A percentile compares a stretch with the other conserved stretches of the same genome.
phyloP scores from a whole-genome alignment of 2,797 vertebrate genomes.

The Thamnophis elegans region DNA sequence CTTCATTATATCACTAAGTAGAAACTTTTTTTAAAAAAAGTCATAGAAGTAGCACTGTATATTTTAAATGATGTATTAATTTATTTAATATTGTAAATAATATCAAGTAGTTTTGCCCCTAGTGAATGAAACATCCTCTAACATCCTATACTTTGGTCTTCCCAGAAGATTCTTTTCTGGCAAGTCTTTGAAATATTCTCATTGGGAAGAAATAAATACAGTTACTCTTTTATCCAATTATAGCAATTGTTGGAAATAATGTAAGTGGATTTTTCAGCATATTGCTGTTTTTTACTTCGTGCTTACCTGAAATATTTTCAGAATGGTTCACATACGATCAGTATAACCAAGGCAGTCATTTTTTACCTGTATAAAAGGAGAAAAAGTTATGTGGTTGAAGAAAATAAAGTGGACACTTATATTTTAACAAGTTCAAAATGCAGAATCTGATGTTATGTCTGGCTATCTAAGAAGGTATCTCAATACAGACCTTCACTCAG shows the following conservation, averaged over 20 bases:
- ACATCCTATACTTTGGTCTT: background rate
- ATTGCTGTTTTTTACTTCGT: background rate
- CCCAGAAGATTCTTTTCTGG: background rate
- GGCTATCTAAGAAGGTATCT: background rate
- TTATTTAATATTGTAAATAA: background rate
- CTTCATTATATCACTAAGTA: background rate
- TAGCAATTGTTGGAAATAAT: background rate
- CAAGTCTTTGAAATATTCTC: background rate
- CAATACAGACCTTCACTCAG: background rate
- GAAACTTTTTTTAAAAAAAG: background rate
- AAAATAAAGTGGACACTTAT: background rate
- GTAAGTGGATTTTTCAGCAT: background rate
- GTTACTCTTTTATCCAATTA: background rate
- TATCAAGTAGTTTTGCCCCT: background rate
- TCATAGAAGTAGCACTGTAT: background rate
- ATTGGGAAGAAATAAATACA: background rate
- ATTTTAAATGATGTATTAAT: constrained; percentile 3
- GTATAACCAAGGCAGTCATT: background rate
- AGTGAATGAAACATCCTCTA: background rate
- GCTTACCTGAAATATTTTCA: background rate
- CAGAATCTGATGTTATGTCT: background rate
- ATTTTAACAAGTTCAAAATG: background rate
- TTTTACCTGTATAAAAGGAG: background rate
- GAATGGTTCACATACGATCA: background rate
- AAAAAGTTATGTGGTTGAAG: background rate